These are phyloP conservation scores for Orientallactaga bullata DNA, from an alignment of 2,113 vertebrate genomes.

Conservation along the genomic window DNA sequence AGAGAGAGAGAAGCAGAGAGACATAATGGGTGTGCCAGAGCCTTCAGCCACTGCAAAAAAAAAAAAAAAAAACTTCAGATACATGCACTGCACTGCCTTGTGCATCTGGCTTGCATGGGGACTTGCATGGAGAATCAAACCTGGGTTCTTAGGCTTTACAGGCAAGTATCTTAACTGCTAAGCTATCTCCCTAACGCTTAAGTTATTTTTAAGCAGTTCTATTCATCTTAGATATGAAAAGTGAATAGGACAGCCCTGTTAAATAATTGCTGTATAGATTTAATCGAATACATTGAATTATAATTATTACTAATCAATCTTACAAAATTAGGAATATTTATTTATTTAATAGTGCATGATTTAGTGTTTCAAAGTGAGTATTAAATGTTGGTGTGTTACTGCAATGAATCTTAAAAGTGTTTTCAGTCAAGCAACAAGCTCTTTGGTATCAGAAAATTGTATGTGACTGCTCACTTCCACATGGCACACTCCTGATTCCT, in stretches of 20 bases:
- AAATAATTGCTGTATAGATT: not conserved
- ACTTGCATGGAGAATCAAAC: too few species aligned
- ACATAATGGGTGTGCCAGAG: too few species aligned
- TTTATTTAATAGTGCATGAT: not conserved
- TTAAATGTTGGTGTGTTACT: not conserved
- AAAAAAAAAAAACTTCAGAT: too few species aligned
- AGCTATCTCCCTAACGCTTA: too few species aligned
- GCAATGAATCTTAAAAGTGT: not conserved
- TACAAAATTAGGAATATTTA: not conserved
- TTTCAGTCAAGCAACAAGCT: not conserved
- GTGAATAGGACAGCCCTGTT: not conserved
- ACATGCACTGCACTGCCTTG: too few species aligned
- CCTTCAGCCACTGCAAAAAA: too few species aligned
- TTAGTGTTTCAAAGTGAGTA: not conserved
- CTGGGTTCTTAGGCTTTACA: too few species aligned
- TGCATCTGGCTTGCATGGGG: too few species aligned
- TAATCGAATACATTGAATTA: not conserved
- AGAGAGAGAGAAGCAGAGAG: too few species aligned
- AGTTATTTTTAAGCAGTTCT: too few species aligned
- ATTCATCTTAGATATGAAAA: not conserved
- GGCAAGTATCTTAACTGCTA: too few species aligned
- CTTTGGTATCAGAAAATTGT: not conserved
- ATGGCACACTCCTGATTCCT: not conserved
- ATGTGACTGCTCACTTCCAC: not conserved
- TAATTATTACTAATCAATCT: not conserved